A percentile compares a stretch with the other conserved stretches of the same genome.
These are phyloP conservation scores for Leptodactylus fallax DNA, from an alignment of 2,797 vertebrate genomes.

Conservation along the genomic window DNA sequence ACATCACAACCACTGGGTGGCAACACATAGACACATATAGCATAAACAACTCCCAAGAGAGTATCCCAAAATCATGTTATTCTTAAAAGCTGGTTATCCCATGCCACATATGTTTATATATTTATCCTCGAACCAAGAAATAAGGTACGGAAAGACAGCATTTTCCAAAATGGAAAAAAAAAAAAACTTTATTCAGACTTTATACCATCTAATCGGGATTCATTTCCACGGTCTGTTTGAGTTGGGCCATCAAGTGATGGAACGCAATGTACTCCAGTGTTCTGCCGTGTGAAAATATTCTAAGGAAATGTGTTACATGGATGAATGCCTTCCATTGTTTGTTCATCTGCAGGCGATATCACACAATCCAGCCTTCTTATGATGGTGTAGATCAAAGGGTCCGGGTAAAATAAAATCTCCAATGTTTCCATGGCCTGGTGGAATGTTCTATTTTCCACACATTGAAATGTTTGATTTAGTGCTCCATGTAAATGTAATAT, in stretches of 20 bases:
- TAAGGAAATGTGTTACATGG: slow-evolving; percentile 37
- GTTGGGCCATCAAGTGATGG: slow-evolving; percentile 5
- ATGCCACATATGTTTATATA: no score
- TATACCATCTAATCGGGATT: not conserved
- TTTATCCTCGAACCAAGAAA: no score
- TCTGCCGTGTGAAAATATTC: slow-evolving; percentile 15
- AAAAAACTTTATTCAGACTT: not conserved
- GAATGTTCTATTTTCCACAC: not conserved
- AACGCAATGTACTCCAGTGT: not conserved
- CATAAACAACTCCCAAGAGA: no score
- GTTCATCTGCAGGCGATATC: slow-evolving; percentile 5
- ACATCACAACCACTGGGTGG: no score
- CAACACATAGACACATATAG: no score
- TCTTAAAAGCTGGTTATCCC: no score
- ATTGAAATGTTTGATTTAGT: not conserved
- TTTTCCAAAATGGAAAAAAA: not conserved
- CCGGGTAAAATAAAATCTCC: not conserved
- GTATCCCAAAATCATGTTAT: no score
- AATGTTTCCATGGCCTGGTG: not conserved
- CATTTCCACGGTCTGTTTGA: slow-evolving; percentile 26
- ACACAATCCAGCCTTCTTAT: not conserved
- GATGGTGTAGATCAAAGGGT: slow-evolving; percentile 23
- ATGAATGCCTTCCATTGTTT: slow-evolving; percentile 30
- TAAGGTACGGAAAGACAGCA: no score
- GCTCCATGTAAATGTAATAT: slow-evolving; percentile 41